Conservation (phyloP, 2,888 invertebrate genomes). For the Griposia aprilina region DNA sequence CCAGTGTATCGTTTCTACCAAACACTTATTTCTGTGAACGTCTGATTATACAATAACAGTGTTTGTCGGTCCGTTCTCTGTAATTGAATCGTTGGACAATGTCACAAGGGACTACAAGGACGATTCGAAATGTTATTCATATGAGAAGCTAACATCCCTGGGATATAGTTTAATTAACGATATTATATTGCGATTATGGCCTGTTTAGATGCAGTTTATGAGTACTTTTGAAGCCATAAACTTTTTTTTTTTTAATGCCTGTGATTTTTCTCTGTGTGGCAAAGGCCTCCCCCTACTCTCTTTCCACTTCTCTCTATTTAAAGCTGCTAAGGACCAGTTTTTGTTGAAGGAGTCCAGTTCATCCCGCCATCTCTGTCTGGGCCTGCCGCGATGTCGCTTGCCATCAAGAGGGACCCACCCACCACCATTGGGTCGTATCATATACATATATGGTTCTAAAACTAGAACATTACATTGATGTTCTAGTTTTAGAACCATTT, state of each 20-base stretch:
- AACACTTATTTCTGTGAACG: slow-evolving; percentile 43
- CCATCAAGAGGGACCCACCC: no score
- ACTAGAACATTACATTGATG: no score
- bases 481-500: no score
- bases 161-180: slow-evolving; percentile 52
- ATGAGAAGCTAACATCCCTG: slow-evolving; percentile 35
- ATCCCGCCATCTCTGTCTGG: no score
- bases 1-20: slow-evolving; percentile 6
- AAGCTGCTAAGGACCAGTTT: no score
- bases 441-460: no score
- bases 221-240: not conserved
- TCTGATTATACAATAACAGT: slow-evolving; percentile 54
- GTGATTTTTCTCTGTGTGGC: no score
- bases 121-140: slow-evolving; percentile 59
- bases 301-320: no score
- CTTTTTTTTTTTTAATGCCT: no score
- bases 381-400: no score
- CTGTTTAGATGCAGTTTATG: not conserved
- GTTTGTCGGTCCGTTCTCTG: slow-evolving; percentile 69
- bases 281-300: no score
- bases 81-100: slow-evolving; percentile 75
- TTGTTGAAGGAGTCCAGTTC: no score
- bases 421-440: not conserved
- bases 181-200: slow-evolving; percentile 1
- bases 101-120: slow-evolving; percentile 71